Evolutionary conservation across 2,113 vertebrate genomes (phyloP).

Genomic region (Pycnonotus jocosus): DNA sequence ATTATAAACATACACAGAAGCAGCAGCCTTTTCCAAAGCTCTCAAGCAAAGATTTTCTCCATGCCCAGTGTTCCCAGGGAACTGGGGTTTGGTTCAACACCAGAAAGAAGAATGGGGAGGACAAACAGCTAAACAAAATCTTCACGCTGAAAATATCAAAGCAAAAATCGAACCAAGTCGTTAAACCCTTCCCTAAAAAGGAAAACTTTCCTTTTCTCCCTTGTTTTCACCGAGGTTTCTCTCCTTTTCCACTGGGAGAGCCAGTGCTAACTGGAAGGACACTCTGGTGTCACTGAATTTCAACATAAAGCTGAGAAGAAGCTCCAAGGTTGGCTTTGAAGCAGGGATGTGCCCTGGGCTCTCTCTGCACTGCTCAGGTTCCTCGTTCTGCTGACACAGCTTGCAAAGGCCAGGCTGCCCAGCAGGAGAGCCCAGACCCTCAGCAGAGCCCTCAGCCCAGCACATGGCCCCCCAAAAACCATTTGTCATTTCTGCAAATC

Average conservation of each 20-base stretch:
- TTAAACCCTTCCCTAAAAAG: not conserved
- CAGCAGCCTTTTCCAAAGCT: not conserved
- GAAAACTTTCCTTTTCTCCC: not conserved
- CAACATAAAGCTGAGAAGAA: not conserved
- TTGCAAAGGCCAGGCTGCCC: not conserved
- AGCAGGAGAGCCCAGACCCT: not conserved
- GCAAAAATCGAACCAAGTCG: not conserved
- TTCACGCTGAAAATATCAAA: not conserved
- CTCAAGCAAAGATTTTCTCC: not conserved
- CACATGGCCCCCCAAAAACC: not conserved
- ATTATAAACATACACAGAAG: not conserved
- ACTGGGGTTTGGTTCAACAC: not conserved
- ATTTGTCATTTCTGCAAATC: slow-evolving; percentile 17
- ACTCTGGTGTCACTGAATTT: not conserved
- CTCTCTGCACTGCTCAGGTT: not conserved
- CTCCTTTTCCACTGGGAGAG: not conserved
- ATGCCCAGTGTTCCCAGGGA: not conserved
- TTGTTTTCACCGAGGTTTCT: not conserved
- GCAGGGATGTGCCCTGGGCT: not conserved
- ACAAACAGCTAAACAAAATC: not conserved
- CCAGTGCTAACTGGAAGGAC: not conserved
- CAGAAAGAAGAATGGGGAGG: not conserved
- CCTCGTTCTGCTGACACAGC: not conserved
- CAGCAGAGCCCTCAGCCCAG: not conserved
- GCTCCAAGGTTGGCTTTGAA: not conserved